Conservation (phyloP, 1,140 invertebrate species). For the Caerostris darwini region DNA sequence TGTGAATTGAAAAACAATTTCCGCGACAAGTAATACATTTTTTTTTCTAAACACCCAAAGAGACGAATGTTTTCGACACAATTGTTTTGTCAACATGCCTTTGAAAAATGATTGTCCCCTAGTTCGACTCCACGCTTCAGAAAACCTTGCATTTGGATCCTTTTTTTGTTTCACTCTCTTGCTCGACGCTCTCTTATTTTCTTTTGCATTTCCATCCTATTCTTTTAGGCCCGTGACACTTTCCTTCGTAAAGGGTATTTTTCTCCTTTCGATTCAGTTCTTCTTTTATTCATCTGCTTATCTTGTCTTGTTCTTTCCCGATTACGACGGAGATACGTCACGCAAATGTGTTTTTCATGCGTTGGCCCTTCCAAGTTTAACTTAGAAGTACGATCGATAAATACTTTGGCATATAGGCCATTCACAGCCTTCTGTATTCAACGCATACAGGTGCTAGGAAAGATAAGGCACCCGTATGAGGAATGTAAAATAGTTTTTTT, state of each 20-base stretch:
- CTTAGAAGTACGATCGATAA: constrained; percentile 31
- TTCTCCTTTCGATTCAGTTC: constrained; percentile 38
- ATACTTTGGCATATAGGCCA: constrained; percentile 29
- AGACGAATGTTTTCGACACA: constrained; percentile 67
- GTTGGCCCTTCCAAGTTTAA: constrained; percentile 24
- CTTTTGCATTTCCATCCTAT: constrained; percentile 54
- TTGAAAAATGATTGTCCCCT: constrained; percentile 64
- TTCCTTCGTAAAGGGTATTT: constrained; percentile 36
- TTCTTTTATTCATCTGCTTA: constrained; percentile 53
- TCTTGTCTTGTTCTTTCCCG: constrained; percentile 26
- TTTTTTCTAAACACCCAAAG: not conserved
- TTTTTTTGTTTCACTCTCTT: not conserved
- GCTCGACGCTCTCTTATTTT: not conserved
- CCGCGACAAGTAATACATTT: not conserved
- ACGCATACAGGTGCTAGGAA: not conserved
- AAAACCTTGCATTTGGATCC: constrained; percentile 43
- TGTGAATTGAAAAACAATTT: constrained; percentile 61
- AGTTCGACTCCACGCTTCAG: not conserved
- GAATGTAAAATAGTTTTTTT: constrained; percentile 9
- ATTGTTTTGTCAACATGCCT: constrained; percentile 73
- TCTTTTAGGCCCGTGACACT: constrained; percentile 61
- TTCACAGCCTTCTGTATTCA: not conserved
- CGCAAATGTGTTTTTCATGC: constrained; percentile 64
- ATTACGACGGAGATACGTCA: not conserved
- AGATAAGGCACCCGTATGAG: not conserved